Evolutionary conservation across 2,888 invertebrate species (phyloP), one percentile per base, ranked within the genome.

Genomic region (Platycheirus albimanus): DNA sequence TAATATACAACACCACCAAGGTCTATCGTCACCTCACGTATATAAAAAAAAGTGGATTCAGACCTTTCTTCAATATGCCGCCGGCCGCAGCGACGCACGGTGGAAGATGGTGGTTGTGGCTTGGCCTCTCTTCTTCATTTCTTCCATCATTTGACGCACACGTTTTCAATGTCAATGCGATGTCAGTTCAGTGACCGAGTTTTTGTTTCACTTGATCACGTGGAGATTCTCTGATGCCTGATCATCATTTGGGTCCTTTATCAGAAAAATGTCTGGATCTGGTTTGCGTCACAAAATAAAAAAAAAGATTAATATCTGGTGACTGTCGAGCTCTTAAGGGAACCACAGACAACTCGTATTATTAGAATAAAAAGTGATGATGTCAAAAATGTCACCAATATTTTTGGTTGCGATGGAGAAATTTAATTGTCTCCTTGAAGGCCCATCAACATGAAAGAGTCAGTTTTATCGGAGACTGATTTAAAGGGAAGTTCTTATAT

Each of bases 171-270:
- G 86, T 85, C 86, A 86, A 77, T 70, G 52, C 63, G 66, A 80
- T 76, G 76, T 78, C 71, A 86, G 85, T 85, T 86, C 85, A 86
- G 76, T 86, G 86, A 86, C 86, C 85, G 81, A 81, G 71, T 77
- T 85, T 79, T 84, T 79, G 69, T 75, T 71, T 76, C 81, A 49
- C 49, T 81, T 54, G 28, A 41, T 7, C 71, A 7, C 28, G 10
- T 7, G 7, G 6, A 43, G 3, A 17, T 6, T 10, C 8, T 52
- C 5, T 17, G 61, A 52, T n/a, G n/a, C n/a, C n/a, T n/a, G n/a
- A n/a, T n/a, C n/a, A n/a, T 61, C 58, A 47, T 41, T 43, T 28
- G 38, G 28, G 41, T 64, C 36, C 28, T 19, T 61, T 45, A 45
- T 58, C 67, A 20, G 69, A 51, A 58, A 13, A 47, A 43, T 61